Percentiles rank a stretch among this genome's conserved stretches.
Evolutionary conservation across 2,888 invertebrate genomes (phyloP).

Genomic region (Epinotia ramella): DNA sequence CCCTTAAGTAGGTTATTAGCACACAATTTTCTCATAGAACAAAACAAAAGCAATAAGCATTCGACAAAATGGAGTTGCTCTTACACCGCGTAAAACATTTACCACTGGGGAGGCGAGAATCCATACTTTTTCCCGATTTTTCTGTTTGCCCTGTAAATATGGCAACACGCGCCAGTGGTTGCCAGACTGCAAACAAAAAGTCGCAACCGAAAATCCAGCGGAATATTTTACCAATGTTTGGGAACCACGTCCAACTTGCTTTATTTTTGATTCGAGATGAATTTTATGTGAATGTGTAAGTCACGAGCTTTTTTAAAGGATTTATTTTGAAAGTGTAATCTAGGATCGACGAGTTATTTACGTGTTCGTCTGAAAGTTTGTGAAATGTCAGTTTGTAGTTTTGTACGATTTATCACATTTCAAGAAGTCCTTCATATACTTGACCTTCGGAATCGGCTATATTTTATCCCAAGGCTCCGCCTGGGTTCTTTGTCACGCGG

Average conservation of each 20-base stretch:
- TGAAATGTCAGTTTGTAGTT: too few species aligned
- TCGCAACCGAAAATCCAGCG: slow-evolving; percentile 57
- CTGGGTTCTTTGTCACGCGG: too few species aligned
- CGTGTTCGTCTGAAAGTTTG: too few species aligned
- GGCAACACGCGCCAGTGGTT: slow-evolving; percentile 63
- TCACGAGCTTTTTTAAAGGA: background rate
- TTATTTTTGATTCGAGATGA: slow-evolving; percentile 49
- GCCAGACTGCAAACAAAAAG: slow-evolving; percentile 70
- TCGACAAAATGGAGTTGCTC: slow-evolving; percentile 12
- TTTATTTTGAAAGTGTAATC: background rate
- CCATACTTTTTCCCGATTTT: slow-evolving; percentile 61
- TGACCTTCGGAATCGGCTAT: too few species aligned
- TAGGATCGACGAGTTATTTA: too few species aligned
- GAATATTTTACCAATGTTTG: slow-evolving; percentile 64
- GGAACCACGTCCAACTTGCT: slow-evolving; percentile 52
- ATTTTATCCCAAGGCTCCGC: too few species aligned
- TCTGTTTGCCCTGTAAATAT: slow-evolving; percentile 73
- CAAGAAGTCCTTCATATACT: too few species aligned
- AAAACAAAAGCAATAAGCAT: slow-evolving; percentile 17
- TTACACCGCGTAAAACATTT: slow-evolving; percentile 36
- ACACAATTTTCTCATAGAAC: background rate
- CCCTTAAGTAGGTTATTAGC: too few species aligned
- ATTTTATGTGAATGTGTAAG: slow-evolving; percentile 43
- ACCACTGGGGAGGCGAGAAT: slow-evolving; percentile 52
- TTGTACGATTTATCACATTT: too few species aligned